Evolutionary conservation across 2,797 vertebrate species (phyloP).

Genomic region (Silurus lanzhouensis): DNA sequence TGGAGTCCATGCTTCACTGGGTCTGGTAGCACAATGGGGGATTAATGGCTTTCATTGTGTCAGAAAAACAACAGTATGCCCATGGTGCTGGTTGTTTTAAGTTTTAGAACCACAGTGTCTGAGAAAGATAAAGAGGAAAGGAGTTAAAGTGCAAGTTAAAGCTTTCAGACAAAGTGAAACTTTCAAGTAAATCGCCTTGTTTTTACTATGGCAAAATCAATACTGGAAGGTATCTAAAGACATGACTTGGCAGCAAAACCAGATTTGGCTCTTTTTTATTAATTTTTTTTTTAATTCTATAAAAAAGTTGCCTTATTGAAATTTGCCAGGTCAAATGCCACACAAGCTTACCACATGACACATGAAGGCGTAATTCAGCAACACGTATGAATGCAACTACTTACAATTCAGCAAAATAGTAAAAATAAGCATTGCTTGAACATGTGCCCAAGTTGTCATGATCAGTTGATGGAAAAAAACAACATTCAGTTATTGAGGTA

Average conservation of each 20-base stretch:
- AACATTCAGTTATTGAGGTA: neutral
- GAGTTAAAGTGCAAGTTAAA: neutral
- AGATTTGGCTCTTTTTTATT: neutral
- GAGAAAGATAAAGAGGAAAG: neutral
- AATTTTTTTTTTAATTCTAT: neutral
- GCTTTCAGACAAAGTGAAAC: neutral
- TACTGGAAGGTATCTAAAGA: conserved; percentile 14
- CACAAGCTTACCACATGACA: neutral
- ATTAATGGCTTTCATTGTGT: neutral
- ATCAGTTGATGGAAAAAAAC: neutral
- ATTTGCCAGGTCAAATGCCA: neutral
- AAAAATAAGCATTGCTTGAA: neutral
- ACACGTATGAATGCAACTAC: neutral
- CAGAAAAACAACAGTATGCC: neutral
- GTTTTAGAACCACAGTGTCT: neutral
- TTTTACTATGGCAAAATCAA: conserved; percentile 22
- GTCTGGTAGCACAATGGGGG: too few species aligned
- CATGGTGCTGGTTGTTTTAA: neutral
- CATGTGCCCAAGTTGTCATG: neutral
- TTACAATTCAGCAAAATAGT: neutral
- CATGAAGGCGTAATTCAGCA: neutral
- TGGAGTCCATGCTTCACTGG: too few species aligned
- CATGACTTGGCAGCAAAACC: conserved; percentile 4
- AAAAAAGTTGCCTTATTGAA: neutral
- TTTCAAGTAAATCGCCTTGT: neutral